phyloP scores from a whole-genome alignment of 2,113 vertebrate genomes.

The Mus pahari region DNA sequence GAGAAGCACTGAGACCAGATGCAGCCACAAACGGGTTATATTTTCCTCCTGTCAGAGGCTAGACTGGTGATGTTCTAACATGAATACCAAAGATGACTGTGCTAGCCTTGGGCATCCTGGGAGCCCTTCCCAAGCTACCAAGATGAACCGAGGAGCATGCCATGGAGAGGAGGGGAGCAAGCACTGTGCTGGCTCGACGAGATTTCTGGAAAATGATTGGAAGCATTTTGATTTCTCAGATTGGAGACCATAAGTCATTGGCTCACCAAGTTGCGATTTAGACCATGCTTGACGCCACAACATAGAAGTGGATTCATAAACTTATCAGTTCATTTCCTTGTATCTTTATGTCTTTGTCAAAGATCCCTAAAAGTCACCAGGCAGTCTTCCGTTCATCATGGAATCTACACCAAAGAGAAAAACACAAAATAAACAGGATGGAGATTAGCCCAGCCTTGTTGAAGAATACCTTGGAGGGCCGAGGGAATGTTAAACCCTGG shows the following conservation, averaged over 20 bases:
- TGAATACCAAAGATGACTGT: background rate
- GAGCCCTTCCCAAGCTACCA: background rate
- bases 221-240: background rate
- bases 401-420: background rate
- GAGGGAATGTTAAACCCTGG: background rate
- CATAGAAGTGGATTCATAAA: background rate
- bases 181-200: background rate
- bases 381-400: background rate
- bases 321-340: background rate
- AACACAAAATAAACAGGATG: background rate
- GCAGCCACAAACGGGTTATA: background rate
- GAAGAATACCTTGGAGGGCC: background rate
- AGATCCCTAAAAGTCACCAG: background rate
- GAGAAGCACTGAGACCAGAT: background rate
- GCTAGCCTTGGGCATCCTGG: background rate
- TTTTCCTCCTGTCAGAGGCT: background rate
- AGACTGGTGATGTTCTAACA: background rate
- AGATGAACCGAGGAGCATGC: constrained; percentile 6
- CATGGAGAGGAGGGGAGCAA: background rate
- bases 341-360: background rate
- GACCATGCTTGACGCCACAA: background rate
- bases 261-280: background rate
- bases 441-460: background rate
- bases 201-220: background rate
- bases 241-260: background rate